Conservation (phyloP, 23 tunicate species). For the Trididemnum nubilum region DNA sequence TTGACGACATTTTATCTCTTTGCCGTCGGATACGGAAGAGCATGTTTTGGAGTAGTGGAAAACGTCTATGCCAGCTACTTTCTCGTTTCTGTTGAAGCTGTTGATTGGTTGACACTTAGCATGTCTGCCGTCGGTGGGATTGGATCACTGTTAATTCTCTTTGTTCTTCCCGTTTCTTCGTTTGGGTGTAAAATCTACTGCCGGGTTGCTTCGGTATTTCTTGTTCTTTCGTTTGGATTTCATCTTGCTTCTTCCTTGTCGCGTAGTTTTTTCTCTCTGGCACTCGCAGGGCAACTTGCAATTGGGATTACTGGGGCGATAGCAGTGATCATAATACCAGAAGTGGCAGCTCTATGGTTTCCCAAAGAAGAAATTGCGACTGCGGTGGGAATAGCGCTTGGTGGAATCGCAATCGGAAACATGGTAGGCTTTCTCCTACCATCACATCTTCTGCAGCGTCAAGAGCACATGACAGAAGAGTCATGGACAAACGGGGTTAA, state of each 20-base stretch:
- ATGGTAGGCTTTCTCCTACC: constrained; percentile 45
- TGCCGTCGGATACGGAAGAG: constrained; percentile 41
- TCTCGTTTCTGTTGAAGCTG: constrained; percentile 32
- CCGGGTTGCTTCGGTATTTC: constrained; percentile 24
- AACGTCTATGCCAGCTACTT: constrained; percentile 57
- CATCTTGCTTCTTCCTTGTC: constrained; percentile 21
- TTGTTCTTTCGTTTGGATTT: constrained; percentile 29
- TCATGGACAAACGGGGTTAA: constrained; percentile 10
- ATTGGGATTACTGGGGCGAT: constrained; percentile 54
- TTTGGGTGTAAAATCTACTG: constrained; percentile 44
- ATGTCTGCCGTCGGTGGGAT: constrained; percentile 35
- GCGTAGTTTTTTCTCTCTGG: constrained; percentile 11
- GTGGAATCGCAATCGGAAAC: constrained; percentile 53
- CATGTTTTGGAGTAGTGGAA: constrained; percentile 77
- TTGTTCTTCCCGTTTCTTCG: constrained; percentile 19
- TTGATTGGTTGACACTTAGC: constrained; percentile 71
- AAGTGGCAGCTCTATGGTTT: constrained; percentile 78
- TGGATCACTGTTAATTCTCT: constrained; percentile 16
- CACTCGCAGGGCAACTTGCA: constrained; percentile 46
- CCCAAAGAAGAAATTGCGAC: constrained; percentile 70
- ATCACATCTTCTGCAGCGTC: constrained; percentile 24
- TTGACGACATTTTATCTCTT: constrained; percentile 24
- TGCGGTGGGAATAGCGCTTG: constrained; percentile 50
- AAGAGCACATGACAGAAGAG: constrained; percentile 22
- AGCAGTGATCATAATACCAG: constrained; percentile 44